A percentile compares a stretch with the other conserved stretches of the same genome.
Conservation (phyloP, 2,888 invertebrate genomes). For the Polydesmus complanatus region DNA sequence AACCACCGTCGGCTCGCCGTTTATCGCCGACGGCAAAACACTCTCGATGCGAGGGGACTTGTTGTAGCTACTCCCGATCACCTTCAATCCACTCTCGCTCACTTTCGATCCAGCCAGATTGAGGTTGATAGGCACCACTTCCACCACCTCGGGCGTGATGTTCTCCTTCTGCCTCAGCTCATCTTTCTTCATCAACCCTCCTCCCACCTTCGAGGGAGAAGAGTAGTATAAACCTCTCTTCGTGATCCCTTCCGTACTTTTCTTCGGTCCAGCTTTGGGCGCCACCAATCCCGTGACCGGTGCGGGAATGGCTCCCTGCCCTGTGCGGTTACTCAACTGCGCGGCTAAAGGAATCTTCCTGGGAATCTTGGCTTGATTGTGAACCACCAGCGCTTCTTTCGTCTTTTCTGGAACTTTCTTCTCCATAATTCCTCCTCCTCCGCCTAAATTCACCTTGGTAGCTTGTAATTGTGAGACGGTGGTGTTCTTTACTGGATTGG, state of each 20-base stretch:
- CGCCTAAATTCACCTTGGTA: neutral
- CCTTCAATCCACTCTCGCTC: neutral
- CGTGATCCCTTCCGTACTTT: neutral
- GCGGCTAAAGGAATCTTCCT: neutral
- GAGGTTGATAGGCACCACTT: conserved; percentile 2
- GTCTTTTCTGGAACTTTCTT: neutral
- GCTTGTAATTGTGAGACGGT: neutral
- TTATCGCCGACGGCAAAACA: neutral
- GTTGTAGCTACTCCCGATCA: neutral
- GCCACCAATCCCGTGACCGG: neutral
- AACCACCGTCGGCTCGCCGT: neutral
- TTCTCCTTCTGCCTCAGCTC: conserved; percentile 8
- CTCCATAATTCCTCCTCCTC: neutral
- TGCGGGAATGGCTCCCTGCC: neutral
- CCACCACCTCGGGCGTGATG: conserved; percentile 3
- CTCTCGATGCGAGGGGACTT: conserved; percentile 6
- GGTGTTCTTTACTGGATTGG: neutral
- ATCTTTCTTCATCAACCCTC: neutral
- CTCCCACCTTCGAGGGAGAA: neutral
- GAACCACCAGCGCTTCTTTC: neutral
- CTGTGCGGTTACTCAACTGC: neutral
- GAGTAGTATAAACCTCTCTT: neutral
- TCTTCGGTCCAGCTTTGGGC: neutral
- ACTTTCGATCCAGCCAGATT: neutral
- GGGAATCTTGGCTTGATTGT: neutral